phyloP scores from a whole-genome alignment of 2,888 invertebrate species.

The Spodoptera picta region DNA sequence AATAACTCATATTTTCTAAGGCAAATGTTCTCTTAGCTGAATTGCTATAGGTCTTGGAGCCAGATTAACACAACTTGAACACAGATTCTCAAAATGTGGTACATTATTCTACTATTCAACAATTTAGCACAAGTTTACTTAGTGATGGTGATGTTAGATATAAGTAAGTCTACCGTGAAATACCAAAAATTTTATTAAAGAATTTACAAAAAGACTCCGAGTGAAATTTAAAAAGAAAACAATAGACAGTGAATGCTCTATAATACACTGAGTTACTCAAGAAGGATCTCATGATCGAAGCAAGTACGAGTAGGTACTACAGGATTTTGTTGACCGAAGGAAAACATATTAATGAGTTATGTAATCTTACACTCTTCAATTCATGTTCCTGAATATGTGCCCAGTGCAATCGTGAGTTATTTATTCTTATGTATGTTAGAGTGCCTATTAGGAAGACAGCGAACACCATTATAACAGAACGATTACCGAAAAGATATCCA shows the following conservation, averaged over 20 bases:
- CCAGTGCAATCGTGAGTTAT: neutral
- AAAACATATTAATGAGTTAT: too few species aligned
- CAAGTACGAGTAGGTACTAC: too few species aligned
- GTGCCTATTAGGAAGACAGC: slow-evolving; percentile 16
- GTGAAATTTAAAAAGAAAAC: neutral
- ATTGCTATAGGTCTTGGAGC: slow-evolving; percentile 34
- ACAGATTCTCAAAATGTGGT: slow-evolving; percentile 3
- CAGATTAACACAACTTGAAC: slow-evolving; percentile 12
- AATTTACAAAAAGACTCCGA: slow-evolving; percentile 6
- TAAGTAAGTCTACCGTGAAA: slow-evolving; percentile 15
- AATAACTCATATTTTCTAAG: slow-evolving; percentile 30
- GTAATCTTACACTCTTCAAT: neutral
- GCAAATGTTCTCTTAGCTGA: slow-evolving; percentile 17
- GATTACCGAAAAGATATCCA: neutral
- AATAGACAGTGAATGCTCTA: too few species aligned
- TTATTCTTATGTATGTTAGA: slow-evolving; percentile 8
- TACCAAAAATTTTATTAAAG: slow-evolving; percentile 29
- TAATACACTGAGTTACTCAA: too few species aligned
- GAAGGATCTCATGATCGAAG: too few species aligned
- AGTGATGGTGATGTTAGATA: slow-evolving; percentile 14
- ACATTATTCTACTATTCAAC: slow-evolving; percentile 4
- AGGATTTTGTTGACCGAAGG: too few species aligned
- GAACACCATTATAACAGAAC: neutral
- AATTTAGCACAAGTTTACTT: slow-evolving; percentile 16
- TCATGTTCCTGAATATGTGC: slow-evolving; percentile 19